A percentile compares a stretch with the other conserved stretches of the same genome.
These are phyloP conservation scores for Dicycla oo DNA, from an alignment of 2,888 invertebrate genomes.

Conservation along the genomic window DNA sequence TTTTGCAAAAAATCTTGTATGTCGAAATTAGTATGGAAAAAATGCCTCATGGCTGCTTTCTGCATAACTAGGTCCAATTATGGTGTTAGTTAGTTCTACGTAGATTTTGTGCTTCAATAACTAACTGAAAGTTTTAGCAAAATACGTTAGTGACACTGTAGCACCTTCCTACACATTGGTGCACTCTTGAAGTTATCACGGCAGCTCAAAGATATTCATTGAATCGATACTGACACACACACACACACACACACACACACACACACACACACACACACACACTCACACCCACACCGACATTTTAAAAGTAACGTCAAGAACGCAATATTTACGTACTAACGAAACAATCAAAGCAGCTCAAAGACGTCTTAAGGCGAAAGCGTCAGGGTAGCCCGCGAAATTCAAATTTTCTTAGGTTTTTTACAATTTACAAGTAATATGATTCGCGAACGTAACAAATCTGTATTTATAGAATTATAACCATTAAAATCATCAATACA, in stretches of 20 bases:
- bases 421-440: too few species aligned
- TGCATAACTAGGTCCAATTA: too few species aligned
- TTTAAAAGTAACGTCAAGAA: not conserved
- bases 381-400: too few species aligned
- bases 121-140: not conserved
- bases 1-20: too few species aligned
- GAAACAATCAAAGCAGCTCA: conserved; percentile 1
- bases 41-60: too few species aligned
- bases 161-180: not conserved
- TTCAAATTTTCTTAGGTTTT: too few species aligned
- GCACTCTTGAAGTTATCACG: not conserved
- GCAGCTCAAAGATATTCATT: not conserved
- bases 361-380: too few species aligned
- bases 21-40: too few species aligned
- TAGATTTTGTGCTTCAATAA: not conserved
- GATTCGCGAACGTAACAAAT: too few species aligned
- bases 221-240: not conserved
- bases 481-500: too few species aligned
- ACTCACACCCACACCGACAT: not conserved
- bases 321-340: not conserved
- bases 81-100: not conserved
- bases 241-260: too few species aligned
- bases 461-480: too few species aligned
- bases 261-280: not conserved
- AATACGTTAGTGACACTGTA: not conserved